These are phyloP conservation scores for Parnassius glacialis DNA, from an alignment of 2,888 invertebrate species.

Conservation along the genomic window DNA sequence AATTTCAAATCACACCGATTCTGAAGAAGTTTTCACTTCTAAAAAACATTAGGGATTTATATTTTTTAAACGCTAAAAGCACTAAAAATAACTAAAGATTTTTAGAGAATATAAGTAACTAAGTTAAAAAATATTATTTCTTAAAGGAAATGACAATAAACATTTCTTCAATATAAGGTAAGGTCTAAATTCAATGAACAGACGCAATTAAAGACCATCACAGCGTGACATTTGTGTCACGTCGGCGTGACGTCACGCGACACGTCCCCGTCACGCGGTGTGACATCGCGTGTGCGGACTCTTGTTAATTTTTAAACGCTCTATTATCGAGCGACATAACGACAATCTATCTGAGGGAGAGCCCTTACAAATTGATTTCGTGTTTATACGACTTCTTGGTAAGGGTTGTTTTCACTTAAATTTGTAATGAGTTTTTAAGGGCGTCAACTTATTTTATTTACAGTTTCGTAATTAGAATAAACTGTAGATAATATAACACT, in stretches of 20 bases:
- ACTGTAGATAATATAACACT: no score
- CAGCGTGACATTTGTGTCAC: slow-evolving; percentile 53
- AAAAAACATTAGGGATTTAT: no score
- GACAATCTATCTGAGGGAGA: slow-evolving; percentile 43
- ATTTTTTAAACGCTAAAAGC: no score
- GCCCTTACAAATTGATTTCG: slow-evolving; percentile 43
- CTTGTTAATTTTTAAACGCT: slow-evolving; percentile 68
- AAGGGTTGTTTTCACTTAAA: slow-evolving; percentile 7
- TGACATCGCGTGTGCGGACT: slow-evolving; percentile 59
- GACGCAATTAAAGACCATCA: slow-evolving; percentile 20
- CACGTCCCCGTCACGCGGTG: slow-evolving; percentile 53
- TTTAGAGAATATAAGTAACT: no score
- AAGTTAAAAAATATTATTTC: no score
- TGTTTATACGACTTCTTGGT: slow-evolving; percentile 32
- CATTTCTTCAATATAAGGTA: neutral
- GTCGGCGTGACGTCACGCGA: slow-evolving; percentile 46
- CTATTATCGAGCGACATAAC: slow-evolving; percentile 62
- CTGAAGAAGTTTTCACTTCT: no score
- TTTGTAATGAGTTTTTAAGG: slow-evolving; percentile 4
- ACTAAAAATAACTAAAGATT: no score
- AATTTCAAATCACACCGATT: no score
- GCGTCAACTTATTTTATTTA: neutral
- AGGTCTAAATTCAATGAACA: neutral
- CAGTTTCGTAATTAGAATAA: no score
- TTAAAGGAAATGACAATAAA: no score